phyloP scores from a whole-genome alignment of 2,888 invertebrate genomes.

The Oscheius sp. region DNA sequence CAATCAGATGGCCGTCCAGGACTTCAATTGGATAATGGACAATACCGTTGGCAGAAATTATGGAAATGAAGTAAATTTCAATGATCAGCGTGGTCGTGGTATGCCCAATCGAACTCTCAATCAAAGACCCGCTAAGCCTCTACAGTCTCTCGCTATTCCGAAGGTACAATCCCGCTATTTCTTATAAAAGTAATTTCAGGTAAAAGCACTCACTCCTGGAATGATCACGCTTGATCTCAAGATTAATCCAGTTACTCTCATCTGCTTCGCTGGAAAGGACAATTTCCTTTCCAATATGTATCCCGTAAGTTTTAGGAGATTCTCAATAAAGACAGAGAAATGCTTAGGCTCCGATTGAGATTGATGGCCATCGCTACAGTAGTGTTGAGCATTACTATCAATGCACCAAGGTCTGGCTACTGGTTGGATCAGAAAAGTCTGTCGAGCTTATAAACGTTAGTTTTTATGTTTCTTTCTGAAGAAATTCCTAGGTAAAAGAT shows the following conservation, averaged over 20 bases:
- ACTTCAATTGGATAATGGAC: too few relatives aligned
- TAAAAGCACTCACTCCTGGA: slow-evolving; percentile 5
- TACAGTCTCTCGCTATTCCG: background rate
- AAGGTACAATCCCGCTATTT: background rate
- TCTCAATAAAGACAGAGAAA: background rate
- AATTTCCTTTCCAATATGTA: slow-evolving; percentile 52
- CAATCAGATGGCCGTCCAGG: too few relatives aligned
- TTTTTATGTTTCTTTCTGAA: background rate
- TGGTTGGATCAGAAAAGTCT: slow-evolving; percentile 33
- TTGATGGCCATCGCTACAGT: slow-evolving; percentile 47
- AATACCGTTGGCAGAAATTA: too few relatives aligned
- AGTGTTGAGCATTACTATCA: slow-evolving; percentile 61
- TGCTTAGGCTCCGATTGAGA: slow-evolving; percentile 31
- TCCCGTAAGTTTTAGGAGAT: slow-evolving; percentile 23
- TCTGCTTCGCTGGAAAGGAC: slow-evolving; percentile 50
- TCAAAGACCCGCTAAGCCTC: background rate
- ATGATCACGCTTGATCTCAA: slow-evolving; percentile 21
- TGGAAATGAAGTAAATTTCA: too few relatives aligned
- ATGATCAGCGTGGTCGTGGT: too few relatives aligned
- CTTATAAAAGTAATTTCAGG: background rate
- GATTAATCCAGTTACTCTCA: slow-evolving; percentile 39
- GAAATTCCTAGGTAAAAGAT: background rate
- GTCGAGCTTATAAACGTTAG: slow-evolving; percentile 20
- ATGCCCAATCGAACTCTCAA: too few relatives aligned
- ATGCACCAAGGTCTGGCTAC: slow-evolving; percentile 41